Evolutionary conservation across 2,888 invertebrate species (phyloP).

Genomic region (Drosophila picticornis): DNA sequence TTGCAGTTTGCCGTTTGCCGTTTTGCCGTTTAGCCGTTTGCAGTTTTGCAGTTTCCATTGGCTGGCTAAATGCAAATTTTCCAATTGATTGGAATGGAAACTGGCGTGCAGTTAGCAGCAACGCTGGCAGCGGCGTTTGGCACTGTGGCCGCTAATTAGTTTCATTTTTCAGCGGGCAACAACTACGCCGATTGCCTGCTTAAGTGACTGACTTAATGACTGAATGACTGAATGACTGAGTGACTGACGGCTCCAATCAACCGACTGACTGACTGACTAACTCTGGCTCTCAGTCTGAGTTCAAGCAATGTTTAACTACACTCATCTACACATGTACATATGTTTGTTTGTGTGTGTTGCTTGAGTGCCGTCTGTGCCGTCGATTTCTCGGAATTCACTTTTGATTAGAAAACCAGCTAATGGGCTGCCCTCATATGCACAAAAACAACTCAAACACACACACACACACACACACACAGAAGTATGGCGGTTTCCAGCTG

Average conservation of each 20-base stretch:
- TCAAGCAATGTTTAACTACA: constrained; percentile 9
- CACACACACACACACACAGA: background rate
- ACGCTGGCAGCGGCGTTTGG: constrained; percentile 26
- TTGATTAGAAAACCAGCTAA: constrained; percentile 56
- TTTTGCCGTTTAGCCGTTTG: constrained; percentile 29
- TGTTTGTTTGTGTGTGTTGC: constrained; percentile 13
- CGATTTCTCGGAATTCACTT: constrained; percentile 47
- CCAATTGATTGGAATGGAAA: constrained; percentile 79
- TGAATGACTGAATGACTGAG: constrained; percentile 42
- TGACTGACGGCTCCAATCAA: constrained; percentile 40
- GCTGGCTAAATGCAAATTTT: constrained; percentile 77
- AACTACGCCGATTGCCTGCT: constrained; percentile 57
- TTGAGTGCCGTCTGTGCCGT: constrained; percentile 19
- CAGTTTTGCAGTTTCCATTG: constrained; percentile 40
- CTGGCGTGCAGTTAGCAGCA: constrained; percentile 31
- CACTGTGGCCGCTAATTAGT: constrained; percentile 71
- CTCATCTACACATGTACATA: background rate
- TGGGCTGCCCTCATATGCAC: constrained; percentile 38
- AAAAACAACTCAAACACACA: background rate
- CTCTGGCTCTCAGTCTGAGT: constrained; percentile 6
- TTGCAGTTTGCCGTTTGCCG: constrained; percentile 28
- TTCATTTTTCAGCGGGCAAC: constrained; percentile 68
- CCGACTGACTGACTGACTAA: background rate
- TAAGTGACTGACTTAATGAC: constrained; percentile 60
- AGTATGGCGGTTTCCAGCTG: background rate